Evolutionary conservation across 2,797 vertebrate genomes (phyloP).

Genomic region (Microchirus variegatus): DNA sequence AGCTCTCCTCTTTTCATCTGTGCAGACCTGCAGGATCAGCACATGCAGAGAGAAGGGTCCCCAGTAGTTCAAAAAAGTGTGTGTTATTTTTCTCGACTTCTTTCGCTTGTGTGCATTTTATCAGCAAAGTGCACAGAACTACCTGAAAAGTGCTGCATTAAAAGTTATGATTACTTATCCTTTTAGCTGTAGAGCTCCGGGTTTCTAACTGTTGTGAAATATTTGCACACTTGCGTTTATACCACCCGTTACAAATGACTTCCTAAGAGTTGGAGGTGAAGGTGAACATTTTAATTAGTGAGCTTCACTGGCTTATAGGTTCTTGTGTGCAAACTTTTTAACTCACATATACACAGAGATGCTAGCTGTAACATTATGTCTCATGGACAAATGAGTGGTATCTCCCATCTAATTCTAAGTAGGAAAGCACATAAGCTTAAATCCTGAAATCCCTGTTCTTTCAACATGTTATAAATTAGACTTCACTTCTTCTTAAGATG

Average conservation of each 20-base stretch:
- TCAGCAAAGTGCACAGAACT: not conserved
- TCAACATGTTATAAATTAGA: too few relatives aligned
- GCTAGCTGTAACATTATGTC: not conserved
- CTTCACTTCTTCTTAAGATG: too few relatives aligned
- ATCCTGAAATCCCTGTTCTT: not conserved
- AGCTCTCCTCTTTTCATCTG: constrained; percentile 39
- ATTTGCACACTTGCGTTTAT: too few relatives aligned
- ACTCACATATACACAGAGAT: not conserved
- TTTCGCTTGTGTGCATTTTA: constrained; percentile 7
- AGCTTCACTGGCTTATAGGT: too few relatives aligned
- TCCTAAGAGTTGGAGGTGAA: too few relatives aligned
- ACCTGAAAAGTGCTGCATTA: constrained; percentile 1
- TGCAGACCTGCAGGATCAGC: constrained; percentile 38
- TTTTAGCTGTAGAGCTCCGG: not conserved
- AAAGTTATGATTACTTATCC: not conserved
- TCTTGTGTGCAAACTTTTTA: not conserved
- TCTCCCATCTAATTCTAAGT: not conserved
- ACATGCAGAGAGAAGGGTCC: constrained; percentile 14
- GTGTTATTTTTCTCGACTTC: not conserved
- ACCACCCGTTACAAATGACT: too few relatives aligned
- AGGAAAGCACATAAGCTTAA: not conserved
- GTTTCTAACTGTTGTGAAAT: not conserved
- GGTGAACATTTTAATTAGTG: too few relatives aligned
- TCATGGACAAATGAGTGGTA: not conserved
- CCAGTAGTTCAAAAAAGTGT: constrained; percentile 15